Evolutionary conservation across 2,113 vertebrate genomes (phyloP).

Genomic region (Phyllostomus hastatus): DNA sequence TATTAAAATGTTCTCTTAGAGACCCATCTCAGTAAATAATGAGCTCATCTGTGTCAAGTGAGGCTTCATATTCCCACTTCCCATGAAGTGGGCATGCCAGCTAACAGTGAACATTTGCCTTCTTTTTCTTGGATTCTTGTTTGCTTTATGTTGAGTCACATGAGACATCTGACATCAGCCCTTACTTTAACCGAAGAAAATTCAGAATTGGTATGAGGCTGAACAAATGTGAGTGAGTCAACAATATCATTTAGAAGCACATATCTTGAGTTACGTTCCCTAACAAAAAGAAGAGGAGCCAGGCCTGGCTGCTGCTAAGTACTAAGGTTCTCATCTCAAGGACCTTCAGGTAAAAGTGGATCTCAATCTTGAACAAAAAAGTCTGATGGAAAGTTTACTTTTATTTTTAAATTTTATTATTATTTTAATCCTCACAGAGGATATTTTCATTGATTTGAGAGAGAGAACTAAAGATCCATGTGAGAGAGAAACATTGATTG

Average conservation of each 20-base stretch:
- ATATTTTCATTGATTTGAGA: too few species aligned
- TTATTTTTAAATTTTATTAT: too few species aligned
- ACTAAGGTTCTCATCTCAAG: background rate
- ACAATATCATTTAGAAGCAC: background rate
- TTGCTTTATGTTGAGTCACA: background rate
- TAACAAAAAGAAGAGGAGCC: background rate
- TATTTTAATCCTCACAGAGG: too few species aligned
- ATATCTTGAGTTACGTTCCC: background rate
- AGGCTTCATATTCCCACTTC: background rate
- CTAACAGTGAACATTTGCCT: background rate
- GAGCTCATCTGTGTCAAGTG: background rate
- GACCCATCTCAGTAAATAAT: background rate
- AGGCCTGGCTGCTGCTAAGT: background rate
- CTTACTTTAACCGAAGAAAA: background rate
- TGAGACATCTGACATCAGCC: background rate
- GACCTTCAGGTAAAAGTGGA: background rate
- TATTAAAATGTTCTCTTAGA: background rate
- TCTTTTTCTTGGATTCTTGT: background rate
- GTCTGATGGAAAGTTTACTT: background rate
- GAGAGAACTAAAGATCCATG: too few species aligned
- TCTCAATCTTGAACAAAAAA: background rate
- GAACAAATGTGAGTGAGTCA: background rate
- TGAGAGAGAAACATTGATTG: too few species aligned
- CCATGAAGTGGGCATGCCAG: background rate
- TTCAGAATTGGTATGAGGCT: background rate